These are phyloP conservation scores for Listronotus oregonensis DNA, from an alignment of 1,140 invertebrate genomes.

Conservation along the genomic window DNA sequence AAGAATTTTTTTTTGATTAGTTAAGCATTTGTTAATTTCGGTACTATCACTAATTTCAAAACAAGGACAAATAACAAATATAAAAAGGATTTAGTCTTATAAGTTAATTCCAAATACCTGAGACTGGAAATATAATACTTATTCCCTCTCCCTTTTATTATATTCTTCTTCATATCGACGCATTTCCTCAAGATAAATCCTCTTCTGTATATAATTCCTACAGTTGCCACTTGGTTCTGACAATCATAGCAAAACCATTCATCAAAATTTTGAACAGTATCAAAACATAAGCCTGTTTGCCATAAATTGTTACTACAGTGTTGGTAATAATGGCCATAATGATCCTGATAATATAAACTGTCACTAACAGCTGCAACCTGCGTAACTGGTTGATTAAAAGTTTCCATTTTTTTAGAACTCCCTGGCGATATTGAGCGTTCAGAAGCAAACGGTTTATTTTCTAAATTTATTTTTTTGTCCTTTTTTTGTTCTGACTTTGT, in stretches of 20 bases:
- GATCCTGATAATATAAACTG: constrained; percentile 13
- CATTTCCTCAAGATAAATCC: constrained; percentile 53
- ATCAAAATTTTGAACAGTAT: constrained; percentile 44
- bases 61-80: no score
- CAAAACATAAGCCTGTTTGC: constrained; percentile 44
- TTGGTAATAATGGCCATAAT: constrained; percentile 43
- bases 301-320: constrained; percentile 44
- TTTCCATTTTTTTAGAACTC: neutral
- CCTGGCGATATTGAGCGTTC: constrained; percentile 9
- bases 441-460: neutral
- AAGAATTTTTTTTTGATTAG: no score
- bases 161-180: no score
- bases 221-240: constrained; percentile 42
- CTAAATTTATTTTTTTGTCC: neutral
- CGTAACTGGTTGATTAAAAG: neutral
- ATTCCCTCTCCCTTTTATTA: no score
- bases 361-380: neutral
- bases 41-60: no score
- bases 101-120: no score
- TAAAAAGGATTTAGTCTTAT: no score
- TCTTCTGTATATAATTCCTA: constrained; percentile 52
- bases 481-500: constrained; percentile 7
- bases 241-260: constrained; percentile 46
- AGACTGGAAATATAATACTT: no score
- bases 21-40: no score